Evolutionary conservation across 2,113 vertebrate genomes (phyloP), one percentile per base, ranked within the genome.

Genomic region (Nesoenas mayeri): DNA sequence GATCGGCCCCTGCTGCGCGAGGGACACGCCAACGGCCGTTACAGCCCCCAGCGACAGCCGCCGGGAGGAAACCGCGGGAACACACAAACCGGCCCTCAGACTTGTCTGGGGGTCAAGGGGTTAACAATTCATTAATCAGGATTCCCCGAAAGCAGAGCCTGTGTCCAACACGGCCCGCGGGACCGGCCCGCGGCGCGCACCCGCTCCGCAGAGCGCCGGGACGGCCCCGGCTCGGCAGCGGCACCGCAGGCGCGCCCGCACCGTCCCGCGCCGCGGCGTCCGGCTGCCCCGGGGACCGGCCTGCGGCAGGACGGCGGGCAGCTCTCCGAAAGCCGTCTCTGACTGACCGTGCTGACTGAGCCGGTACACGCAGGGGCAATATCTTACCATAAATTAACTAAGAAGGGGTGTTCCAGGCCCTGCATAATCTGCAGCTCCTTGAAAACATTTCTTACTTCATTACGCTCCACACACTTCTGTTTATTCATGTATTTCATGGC

Each of bases 401-500:
- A 97, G 94, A 99, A 99, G 11, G 99, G 99, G 34, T 99, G 99
- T 48, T 99, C 99, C 36, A 99, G 97, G 38, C 98, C 99, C 96
- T 99, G 98, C 99, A 99, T 99, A 93, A 99, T 99, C 98, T 99
- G 99, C 78, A 99, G 97, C 93, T 99, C 99, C 91, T 99, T 99
- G 96, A 99, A 98, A 87, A 99, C 99, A 2, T 99, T 99, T 56
- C 99, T 98, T 83, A 99, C 99, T 98, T 99, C 99, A 2, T 99
- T 99, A 10, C 99, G 98, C 83, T 99, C 99, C 89, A 99, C 98
- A 2, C 99, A 99, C 85, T 99, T 99, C 1, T 98, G 98, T 95
- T 99, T 99, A 96, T 99, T 99, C 99, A 99, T 98, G 94, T 99
- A 99, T 97, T 99, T 99, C 99, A 99, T 99, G 34, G 99, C 99